Base-by-base conservation (phyloP, 2,797 vertebrate genomes). In the Malacoctenus gilli region DNA sequence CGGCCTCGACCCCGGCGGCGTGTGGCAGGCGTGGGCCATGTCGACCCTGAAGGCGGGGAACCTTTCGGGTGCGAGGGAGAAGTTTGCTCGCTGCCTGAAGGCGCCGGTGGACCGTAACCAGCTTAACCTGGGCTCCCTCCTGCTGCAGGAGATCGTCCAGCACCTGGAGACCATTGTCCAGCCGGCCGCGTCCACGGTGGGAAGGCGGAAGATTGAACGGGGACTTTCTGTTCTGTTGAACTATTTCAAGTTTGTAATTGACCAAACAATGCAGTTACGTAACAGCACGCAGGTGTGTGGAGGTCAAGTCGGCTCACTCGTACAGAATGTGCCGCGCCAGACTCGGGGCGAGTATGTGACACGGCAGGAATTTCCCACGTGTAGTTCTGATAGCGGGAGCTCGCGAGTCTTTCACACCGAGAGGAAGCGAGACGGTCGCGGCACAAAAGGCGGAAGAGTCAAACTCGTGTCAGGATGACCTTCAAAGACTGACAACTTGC, bases 21-120 rank as follows among this genome's bases (percentile, higher is more conserved):
- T 96, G 0, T 99, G 97, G 97, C 95, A 97, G 21, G 97, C 96
- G 0, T 99, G 97, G 97, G 97, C 94, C 5, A 93, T 97, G 94
- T 95, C 96, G 8, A 94, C 92, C 42, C 91, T 99, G 50, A 97
- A 96, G 85, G 94, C 94, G 2, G 94, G 95, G 1, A 93, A 94
- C 79, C 88, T 98, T 18, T 72, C 82, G 1, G 89, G 74, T 0
- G 95, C 97, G 0, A 92, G 96, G 77, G 95, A 98, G 86, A 99
- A 97, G 85, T 96, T 98, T 43, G 65, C 72, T 55, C 93, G 96
- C 58, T 97, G 94, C 75, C 77, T 99, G 44, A 98, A 96, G 84
- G 82, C 92, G 13, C 95, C 97, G 1, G 59, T 96, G 51, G 97
- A 99, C 82, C 89, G 92, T 15, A 96, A 96, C 83, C 97, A 98